Percentiles rank a stretch among this genome's conserved stretches.
phyloP scores from a whole-genome alignment of 53 echinoderm and acorn worm species.

The Luidia sarsii region DNA sequence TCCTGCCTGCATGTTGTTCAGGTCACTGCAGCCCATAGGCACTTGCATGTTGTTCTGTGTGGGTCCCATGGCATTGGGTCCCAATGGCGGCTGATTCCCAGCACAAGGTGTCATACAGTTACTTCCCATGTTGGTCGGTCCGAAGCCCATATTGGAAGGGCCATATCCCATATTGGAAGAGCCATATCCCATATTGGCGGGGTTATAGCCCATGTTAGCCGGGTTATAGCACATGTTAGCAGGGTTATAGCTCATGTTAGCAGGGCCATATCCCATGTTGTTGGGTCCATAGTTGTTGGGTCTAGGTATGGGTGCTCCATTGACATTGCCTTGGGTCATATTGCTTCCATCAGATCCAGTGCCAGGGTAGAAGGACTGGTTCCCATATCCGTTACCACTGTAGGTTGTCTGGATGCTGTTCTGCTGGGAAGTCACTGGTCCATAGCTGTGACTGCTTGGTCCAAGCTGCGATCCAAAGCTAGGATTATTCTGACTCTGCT shows the following conservation, averaged over 20 bases:
- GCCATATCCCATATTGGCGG: not conserved
- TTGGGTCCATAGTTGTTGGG: not conserved
- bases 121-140: constrained; percentile 22
- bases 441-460: too few species aligned
- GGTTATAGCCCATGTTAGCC: constrained; percentile 6
- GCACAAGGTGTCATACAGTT: too few species aligned
- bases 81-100: too few species aligned
- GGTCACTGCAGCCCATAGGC: not conserved
- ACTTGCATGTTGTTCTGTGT: constrained; percentile 11
- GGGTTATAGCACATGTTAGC: constrained; percentile 1
- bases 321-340: not conserved
- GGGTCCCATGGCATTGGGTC: constrained; percentile 13
- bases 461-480: too few species aligned
- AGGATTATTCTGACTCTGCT: not conserved
- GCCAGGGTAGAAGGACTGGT: not conserved
- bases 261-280: not conserved
- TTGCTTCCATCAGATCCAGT: not conserved
- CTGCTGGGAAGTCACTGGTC: too few species aligned
- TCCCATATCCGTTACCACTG: not conserved
- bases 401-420: not conserved
- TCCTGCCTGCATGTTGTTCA: not conserved
- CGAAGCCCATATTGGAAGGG: constrained; percentile 3
- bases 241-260: not conserved
- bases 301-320: not conserved
- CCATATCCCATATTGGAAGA: constrained; percentile 1